Percentiles rank a stretch among this genome's conserved stretches.
Conservation (phyloP, 2,113 vertebrate genomes). For the Zosterops hypoxanthus region DNA sequence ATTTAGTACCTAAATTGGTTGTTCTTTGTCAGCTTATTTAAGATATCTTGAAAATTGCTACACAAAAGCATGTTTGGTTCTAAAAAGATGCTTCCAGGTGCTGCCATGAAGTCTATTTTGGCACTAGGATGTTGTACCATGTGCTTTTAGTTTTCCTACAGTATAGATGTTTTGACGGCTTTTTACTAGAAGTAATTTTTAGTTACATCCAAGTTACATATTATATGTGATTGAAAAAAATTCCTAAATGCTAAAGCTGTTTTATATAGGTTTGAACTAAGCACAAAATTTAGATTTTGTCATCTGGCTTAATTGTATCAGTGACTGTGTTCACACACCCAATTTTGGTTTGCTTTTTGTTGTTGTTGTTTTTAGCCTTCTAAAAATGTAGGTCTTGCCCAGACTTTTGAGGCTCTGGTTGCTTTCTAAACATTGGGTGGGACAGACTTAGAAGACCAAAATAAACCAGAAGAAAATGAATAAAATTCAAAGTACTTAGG, state of each 20-base stretch:
- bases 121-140: background rate
- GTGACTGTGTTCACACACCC: background rate
- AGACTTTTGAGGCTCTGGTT: constrained; percentile 46
- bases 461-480: constrained; percentile 56
- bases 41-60: background rate
- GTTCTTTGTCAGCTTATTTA: background rate
- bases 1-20: background rate
- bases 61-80: background rate
- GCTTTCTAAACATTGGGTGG: constrained; percentile 73
- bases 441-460: constrained; percentile 50
- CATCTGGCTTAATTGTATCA: background rate
- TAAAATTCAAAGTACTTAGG: constrained; percentile 30
- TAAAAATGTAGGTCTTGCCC: constrained; percentile 41
- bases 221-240: background rate
- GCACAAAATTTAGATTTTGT: constrained; percentile 29
- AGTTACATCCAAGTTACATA: constrained; percentile 22
- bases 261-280: constrained; percentile 12
- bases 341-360: background rate
- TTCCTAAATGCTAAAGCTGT: constrained; percentile 9
- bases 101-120: constrained; percentile 27
- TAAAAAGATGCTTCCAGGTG: background rate
- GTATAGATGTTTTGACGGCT: constrained; percentile 30
- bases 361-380: background rate
- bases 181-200: background rate
- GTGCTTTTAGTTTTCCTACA: constrained; percentile 28